Conservation (phyloP, 2,797 vertebrate genomes). For the Premnoplex brunnescens region DNA sequence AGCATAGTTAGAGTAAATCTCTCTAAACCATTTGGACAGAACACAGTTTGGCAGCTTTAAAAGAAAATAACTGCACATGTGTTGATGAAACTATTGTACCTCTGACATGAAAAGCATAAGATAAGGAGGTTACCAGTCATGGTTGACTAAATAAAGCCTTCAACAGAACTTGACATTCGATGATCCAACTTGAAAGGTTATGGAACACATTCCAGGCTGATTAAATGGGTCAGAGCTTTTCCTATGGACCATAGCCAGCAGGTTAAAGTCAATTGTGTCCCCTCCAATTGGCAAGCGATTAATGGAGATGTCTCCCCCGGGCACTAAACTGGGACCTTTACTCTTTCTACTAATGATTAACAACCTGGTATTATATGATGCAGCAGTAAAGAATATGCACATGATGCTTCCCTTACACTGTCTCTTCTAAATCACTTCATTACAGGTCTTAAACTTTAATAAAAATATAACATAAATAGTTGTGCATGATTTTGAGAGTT, state of each 20-base stretch:
- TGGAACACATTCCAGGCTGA: slow-evolving; percentile 73
- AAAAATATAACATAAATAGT: not conserved
- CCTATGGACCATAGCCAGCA: slow-evolving; percentile 73
- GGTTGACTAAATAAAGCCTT: slow-evolving; percentile 68
- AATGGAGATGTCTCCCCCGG: slow-evolving; percentile 60
- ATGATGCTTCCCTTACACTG: not conserved
- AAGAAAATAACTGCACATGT: slow-evolving; percentile 36
- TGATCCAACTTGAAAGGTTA: slow-evolving; percentile 76
- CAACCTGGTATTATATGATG: slow-evolving; percentile 39
- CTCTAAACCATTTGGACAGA: slow-evolving; percentile 53
- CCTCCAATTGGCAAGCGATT: slow-evolving; percentile 76
- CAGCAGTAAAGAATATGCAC: slow-evolving; percentile 23
- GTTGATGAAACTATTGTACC: slow-evolving; percentile 60
- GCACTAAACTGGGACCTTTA: slow-evolving; percentile 63
- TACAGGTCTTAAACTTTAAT: not conserved
- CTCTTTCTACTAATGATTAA: slow-evolving; percentile 69
- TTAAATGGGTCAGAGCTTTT: slow-evolving; percentile 77
- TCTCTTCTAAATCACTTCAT: slow-evolving; percentile 20
- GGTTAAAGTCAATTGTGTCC: slow-evolving; percentile 77
- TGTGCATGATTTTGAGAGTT: not conserved
- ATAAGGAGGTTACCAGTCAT: slow-evolving; percentile 59
- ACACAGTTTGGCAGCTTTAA: slow-evolving; percentile 46
- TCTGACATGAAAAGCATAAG: slow-evolving; percentile 61
- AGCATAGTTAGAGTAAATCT: slow-evolving; percentile 33
- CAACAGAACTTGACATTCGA: slow-evolving; percentile 62